phyloP scores from a whole-genome alignment of 2,113 vertebrate species.

The Sylvilagus bachmani region DNA sequence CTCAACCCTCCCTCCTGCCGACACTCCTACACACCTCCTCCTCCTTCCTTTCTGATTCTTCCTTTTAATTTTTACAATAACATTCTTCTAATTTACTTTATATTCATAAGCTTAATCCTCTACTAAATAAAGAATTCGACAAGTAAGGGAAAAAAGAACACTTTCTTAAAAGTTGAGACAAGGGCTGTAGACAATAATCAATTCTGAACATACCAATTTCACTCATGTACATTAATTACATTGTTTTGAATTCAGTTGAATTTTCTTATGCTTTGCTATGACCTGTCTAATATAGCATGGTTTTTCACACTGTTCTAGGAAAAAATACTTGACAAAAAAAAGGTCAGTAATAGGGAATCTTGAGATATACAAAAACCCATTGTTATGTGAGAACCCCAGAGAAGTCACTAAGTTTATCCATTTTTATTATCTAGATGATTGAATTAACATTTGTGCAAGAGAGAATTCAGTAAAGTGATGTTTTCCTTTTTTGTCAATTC shows the following conservation, averaged over 20 bases:
- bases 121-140: no score
- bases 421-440: slow-evolving; percentile 15
- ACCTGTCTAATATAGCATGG: background rate
- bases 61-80: no score
- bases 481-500: background rate
- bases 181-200: no score
- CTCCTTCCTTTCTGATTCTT: no score
- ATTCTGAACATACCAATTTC: no score
- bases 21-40: no score
- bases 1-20: no score
- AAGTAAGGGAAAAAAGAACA: no score
- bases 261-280: background rate
- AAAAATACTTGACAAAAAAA: background rate
- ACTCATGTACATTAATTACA: no score
- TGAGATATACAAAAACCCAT: background rate
- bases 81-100: no score
- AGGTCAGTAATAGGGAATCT: background rate
- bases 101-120: no score
- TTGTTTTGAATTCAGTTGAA: background rate
- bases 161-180: no score
- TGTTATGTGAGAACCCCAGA: background rate
- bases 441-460: background rate
- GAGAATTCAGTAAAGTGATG: background rate
- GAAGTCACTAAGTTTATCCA: background rate
- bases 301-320: background rate